Conservation (phyloP, 2,113 vertebrate genomes). For the Rhagologus leucostigma region DNA sequence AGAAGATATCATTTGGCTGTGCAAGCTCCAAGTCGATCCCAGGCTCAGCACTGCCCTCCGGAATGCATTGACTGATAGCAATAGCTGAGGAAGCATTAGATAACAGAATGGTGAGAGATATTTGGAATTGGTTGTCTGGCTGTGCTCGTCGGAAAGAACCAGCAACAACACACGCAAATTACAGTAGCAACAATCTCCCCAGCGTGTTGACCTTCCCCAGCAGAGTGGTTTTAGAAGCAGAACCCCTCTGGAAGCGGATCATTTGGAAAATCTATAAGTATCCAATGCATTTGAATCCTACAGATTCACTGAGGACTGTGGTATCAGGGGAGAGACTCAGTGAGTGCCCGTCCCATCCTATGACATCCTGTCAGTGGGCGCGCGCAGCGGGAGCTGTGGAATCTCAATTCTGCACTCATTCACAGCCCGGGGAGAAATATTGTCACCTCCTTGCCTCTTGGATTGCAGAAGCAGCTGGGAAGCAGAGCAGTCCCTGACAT, state of each 20-base stretch:
- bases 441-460: slow-evolving; percentile 61
- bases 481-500: slow-evolving; percentile 42
- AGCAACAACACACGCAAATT: neutral
- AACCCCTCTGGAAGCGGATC: neutral
- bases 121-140: slow-evolving; percentile 7
- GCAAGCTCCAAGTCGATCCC: neutral
- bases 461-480: slow-evolving; percentile 58
- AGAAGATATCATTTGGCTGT: neutral
- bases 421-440: slow-evolving; percentile 47
- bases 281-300: neutral
- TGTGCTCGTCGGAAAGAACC: neutral
- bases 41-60: neutral
- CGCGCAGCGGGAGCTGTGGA: slow-evolving; percentile 15
- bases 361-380: slow-evolving; percentile 27
- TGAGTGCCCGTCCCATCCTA: neutral
- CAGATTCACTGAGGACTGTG: neutral
- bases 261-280: neutral
- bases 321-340: neutral
- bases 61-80: neutral
- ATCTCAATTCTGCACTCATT: slow-evolving; percentile 46
- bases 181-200: neutral
- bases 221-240: neutral
- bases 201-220: rapidly evolving
- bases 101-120: slow-evolving; percentile 28
- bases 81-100: neutral